These are phyloP conservation scores for Poliocrania exsul DNA, from an alignment of 2,797 vertebrate species.

Conservation along the genomic window DNA sequence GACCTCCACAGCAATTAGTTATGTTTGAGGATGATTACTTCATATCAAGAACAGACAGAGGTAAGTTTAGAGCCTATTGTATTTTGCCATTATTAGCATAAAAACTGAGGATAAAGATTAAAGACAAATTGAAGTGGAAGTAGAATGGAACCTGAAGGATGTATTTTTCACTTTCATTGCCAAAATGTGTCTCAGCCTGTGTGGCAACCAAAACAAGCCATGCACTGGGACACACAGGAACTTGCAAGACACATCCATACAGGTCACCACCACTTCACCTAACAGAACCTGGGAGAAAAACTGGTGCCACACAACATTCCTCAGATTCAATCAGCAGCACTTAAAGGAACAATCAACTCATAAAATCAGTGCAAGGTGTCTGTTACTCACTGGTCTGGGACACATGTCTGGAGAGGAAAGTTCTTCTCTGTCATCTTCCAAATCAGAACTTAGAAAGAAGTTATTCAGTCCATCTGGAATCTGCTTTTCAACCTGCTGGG, in stretches of 20 bases:
- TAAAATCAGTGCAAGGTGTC: background rate
- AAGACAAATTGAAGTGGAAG: background rate
- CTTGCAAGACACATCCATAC: background rate
- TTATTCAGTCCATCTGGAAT: constrained; percentile 74
- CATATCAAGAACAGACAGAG: background rate
- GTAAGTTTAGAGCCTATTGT: background rate
- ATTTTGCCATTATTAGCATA: background rate
- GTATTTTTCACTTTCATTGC: background rate
- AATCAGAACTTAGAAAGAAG: constrained; percentile 82
- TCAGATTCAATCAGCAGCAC: background rate
- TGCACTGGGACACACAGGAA: background rate
- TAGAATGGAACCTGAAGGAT: background rate
- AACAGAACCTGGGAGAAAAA: background rate
- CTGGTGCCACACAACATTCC: background rate
- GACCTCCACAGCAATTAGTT: background rate
- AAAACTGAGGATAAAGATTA: background rate
- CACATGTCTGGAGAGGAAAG: constrained; percentile 91
- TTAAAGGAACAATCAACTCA: background rate
- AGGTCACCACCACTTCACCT: background rate
- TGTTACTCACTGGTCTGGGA: constrained; percentile 87
- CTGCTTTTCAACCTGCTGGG: constrained; percentile 51
- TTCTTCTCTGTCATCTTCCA: constrained; percentile 83
- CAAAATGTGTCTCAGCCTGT: background rate
- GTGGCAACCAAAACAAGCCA: background rate
- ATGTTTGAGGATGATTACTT: background rate